These are phyloP conservation scores for Eclectus roratus DNA, from an alignment of 2,113 vertebrate genomes.

Conservation along the genomic window DNA sequence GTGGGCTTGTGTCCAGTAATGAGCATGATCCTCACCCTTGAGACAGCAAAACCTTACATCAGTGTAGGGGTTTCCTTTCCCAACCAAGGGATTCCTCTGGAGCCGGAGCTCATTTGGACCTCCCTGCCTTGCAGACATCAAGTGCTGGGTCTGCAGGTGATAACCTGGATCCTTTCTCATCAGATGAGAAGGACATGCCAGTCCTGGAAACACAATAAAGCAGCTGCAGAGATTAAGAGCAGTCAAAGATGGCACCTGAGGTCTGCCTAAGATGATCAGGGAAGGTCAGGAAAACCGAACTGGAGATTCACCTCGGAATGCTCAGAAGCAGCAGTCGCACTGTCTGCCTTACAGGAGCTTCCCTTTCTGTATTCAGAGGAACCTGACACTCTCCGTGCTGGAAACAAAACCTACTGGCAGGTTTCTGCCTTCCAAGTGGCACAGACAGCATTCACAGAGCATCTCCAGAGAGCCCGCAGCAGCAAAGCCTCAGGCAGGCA, in stretches of 20 bases:
- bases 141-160: neutral
- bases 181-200: neutral
- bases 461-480: neutral
- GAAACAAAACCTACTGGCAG: neutral
- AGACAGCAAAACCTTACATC: neutral
- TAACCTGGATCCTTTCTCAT: neutral
- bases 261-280: neutral
- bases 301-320: neutral
- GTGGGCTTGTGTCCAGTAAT: neutral
- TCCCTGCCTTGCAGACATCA: neutral
- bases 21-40: neutral
- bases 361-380: neutral
- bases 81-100: neutral
- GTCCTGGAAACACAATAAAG: neutral
- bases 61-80: neutral
- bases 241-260: neutral
- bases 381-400: neutral
- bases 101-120: neutral
- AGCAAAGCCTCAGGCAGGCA: conserved; percentile 7
- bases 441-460: neutral
- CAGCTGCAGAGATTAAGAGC: neutral
- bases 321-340: neutral
- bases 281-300: neutral
- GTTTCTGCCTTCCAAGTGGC: neutral
- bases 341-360: neutral